Evolutionary conservation across 2,797 vertebrate genomes (phyloP).

Genomic region (Eupleurogrammus muticus): DNA sequence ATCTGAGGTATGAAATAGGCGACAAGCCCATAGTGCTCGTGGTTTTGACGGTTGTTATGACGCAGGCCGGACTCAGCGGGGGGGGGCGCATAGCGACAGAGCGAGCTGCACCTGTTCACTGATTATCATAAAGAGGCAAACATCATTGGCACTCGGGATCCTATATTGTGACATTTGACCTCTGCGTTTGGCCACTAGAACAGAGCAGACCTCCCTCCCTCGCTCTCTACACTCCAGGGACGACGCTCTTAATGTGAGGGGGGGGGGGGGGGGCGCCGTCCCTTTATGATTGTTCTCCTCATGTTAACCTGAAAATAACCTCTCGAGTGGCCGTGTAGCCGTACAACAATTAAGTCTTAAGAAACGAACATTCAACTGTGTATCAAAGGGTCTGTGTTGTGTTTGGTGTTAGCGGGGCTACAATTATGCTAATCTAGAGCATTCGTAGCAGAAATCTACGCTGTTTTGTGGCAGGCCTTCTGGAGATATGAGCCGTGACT

Average conservation of each 20-base stretch:
- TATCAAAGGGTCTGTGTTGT: conserved; percentile 48
- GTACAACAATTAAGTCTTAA: conserved; percentile 37
- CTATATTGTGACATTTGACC: conserved; percentile 88
- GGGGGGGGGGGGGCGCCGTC: conserved; percentile 31
- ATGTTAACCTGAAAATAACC: conserved; percentile 80
- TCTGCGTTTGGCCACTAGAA: conserved; percentile 86
- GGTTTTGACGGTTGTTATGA: conserved; percentile 75
- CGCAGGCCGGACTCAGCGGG: conserved; percentile 74
- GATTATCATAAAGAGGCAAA: conserved; percentile 95
- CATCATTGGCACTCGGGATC: conserved; percentile 94
- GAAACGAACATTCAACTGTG: conserved; percentile 63
- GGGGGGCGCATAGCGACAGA: conserved; percentile 56
- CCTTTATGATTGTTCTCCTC: conserved; percentile 80
- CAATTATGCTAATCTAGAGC: conserved; percentile 5
- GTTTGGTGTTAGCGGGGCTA: conserved; percentile 36
- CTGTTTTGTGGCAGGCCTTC: conserved; percentile 2
- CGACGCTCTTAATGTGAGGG: conserved; percentile 23
- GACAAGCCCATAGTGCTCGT: conserved; percentile 62
- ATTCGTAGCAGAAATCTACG: conserved; percentile 18
- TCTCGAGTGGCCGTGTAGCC: conserved; percentile 55
- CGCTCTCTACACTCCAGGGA: conserved; percentile 44
- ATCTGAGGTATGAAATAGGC: conserved; percentile 77
- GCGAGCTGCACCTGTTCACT: conserved; percentile 81
- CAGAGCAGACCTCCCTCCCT: conserved; percentile 65
- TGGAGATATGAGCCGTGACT: conserved; percentile 22